These are phyloP conservation scores for Atractosteus spatula DNA, from an alignment of 2,113 vertebrate species.

Conservation along the genomic window DNA sequence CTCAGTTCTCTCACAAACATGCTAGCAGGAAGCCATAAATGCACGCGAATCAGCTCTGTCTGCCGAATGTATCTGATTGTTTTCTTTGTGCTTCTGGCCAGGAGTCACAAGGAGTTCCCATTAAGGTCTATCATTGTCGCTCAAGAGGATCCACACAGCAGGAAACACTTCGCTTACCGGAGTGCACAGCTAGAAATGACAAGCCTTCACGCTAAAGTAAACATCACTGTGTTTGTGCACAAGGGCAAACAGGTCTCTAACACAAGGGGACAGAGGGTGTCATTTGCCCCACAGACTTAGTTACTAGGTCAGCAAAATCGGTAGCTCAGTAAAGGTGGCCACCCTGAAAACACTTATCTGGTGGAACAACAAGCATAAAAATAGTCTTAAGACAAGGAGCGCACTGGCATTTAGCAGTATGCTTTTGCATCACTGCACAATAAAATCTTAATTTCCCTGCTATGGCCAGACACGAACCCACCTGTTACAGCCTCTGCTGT, in stretches of 20 bases:
- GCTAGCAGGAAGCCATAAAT: constrained; percentile 48
- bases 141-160: constrained; percentile 34
- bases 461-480: background rate
- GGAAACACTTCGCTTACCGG: background rate
- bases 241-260: background rate
- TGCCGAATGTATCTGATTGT: constrained; percentile 40
- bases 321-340: background rate
- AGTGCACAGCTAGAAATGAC: background rate
- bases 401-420: background rate
- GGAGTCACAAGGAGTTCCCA: constrained; percentile 36
- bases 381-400: too few relatives aligned
- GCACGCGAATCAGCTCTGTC: constrained; percentile 41
- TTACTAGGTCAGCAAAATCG: background rate
- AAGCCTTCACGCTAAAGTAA: background rate
- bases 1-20: constrained; percentile 50
- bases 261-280: background rate
- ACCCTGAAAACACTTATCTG: background rate
- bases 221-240: background rate
- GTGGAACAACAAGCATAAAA: too few relatives aligned
- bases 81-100: constrained; percentile 36
- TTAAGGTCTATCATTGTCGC: constrained; percentile 36
- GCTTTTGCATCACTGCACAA: background rate
- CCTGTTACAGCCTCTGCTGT: background rate
- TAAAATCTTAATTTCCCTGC: background rate
- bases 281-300: background rate